phyloP scores from a whole-genome alignment of 2,888 invertebrate genomes.

The Harmothoe impar region DNA sequence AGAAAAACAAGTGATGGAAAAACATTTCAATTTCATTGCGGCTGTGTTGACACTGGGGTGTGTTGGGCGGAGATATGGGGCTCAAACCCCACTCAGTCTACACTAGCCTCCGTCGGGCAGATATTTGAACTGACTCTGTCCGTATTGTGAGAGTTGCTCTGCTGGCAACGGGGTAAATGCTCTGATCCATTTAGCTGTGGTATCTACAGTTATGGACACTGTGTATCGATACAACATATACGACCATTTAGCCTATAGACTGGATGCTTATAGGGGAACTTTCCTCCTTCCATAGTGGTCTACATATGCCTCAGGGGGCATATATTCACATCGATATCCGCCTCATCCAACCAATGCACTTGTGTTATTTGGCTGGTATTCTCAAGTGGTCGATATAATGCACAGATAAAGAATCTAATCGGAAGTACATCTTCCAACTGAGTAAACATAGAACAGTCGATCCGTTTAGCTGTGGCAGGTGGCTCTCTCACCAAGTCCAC shows the following conservation, averaged over 20 bases:
- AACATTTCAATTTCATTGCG: slow-evolving; percentile 43
- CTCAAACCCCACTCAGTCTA: not conserved
- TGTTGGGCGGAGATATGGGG: slow-evolving; percentile 17
- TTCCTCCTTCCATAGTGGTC: no score
- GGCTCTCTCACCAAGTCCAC: no score
- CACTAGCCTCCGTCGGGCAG: not conserved
- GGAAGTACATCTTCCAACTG: no score
- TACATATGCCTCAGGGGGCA: no score
- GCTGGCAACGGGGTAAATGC: not conserved
- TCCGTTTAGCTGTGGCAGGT: no score
- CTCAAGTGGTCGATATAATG: no score
- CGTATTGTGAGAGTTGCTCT: not conserved
- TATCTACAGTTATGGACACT: not conserved
- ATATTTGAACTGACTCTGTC: slow-evolving; percentile 9
- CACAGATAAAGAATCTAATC: no score
- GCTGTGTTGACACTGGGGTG: slow-evolving; percentile 32
- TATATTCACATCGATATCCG: no score
- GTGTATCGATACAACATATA: not conserved
- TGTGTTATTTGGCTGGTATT: no score
- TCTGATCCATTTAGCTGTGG: slow-evolving; percentile 15
- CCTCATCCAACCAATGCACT: no score
- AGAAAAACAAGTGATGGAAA: not conserved
- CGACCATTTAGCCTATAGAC: not conserved
- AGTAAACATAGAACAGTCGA: no score
- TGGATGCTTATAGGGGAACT: no score